A percentile compares a stretch with the other conserved stretches of the same genome.
These are phyloP conservation scores for Nanorana parkeri DNA, from an alignment of 2,113 vertebrate genomes.

Conservation along the genomic window DNA sequence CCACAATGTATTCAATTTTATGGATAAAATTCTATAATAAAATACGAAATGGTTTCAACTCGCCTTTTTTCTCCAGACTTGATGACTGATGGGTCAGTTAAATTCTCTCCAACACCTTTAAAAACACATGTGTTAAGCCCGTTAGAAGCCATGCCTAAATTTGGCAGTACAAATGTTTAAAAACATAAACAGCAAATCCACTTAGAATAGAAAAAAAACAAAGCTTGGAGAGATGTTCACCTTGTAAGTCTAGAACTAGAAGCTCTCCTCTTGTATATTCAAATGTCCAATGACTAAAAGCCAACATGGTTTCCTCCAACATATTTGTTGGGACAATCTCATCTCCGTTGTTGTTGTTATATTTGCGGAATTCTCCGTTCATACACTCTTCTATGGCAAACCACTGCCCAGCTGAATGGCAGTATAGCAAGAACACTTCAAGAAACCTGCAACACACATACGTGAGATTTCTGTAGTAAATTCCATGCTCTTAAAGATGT, in stretches of 20 bases:
- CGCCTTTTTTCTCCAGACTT: conserved; percentile 98
- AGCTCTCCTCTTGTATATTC: conserved; percentile 95
- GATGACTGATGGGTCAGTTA: conserved; percentile 98
- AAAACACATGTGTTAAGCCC: conserved; percentile 56
- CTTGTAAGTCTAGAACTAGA: conserved; percentile 94
- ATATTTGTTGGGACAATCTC: conserved; percentile 95
- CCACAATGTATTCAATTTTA: neutral
- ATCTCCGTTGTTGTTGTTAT: conserved; percentile 98
- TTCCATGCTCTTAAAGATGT: too few relatives aligned
- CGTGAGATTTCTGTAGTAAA: neutral
- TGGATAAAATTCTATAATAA: neutral
- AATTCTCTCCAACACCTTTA: conserved; percentile 94
- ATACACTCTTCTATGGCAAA: conserved; percentile 98
- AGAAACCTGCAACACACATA: conserved; percentile 81
- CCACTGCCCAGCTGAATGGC: conserved; percentile 97
- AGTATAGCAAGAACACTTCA: conserved; percentile 96
- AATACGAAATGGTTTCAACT: conserved; percentile 39
- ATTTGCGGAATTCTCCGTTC: conserved; percentile 97
- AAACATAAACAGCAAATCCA: too few relatives aligned
- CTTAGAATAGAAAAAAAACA: too few relatives aligned
- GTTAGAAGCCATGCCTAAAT: too few relatives aligned
- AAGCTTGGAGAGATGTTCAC: conserved; percentile 65
- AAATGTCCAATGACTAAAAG: conserved; percentile 97
- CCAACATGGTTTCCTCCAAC: conserved; percentile 96
- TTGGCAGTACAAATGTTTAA: too few relatives aligned